Percentiles rank a stretch among this genome's conserved stretches.
Evolutionary conservation across 2,888 invertebrate genomes (phyloP).

Genomic region (Noctua pronuba): DNA sequence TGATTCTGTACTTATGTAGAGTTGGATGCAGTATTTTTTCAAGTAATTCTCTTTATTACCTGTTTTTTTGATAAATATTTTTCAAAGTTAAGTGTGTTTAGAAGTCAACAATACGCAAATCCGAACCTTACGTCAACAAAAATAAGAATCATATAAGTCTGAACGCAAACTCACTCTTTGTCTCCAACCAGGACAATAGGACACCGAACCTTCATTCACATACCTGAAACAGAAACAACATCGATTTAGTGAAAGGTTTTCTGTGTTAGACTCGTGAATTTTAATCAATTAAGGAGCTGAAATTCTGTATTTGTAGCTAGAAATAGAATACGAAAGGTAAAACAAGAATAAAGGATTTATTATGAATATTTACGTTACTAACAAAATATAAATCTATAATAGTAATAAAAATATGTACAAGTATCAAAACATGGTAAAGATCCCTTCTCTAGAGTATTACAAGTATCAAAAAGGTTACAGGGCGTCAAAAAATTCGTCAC

Average conservation of each 20-base stretch:
- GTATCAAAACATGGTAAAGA: too few species aligned
- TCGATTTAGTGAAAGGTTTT: conserved; percentile 44
- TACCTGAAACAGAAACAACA: conserved; percentile 60
- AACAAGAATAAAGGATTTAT: too few species aligned
- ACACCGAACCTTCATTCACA: conserved; percentile 19
- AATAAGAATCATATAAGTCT: conserved; percentile 12
- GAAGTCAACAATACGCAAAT: conserved; percentile 11
- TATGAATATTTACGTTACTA: too few species aligned
- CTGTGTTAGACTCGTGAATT: conserved; percentile 27
- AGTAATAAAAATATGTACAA: too few species aligned
- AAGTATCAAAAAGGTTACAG: too few species aligned
- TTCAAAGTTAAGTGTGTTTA: background rate
- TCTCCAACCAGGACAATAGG: conserved; percentile 26
- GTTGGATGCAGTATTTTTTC: background rate
- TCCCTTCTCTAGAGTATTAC: too few species aligned
- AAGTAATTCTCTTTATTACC: too few species aligned
- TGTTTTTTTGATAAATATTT: background rate
- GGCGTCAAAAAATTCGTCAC: too few species aligned
- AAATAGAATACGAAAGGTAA: conserved; percentile 4
- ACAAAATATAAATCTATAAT: too few species aligned
- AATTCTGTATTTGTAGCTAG: background rate
- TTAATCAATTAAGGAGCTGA: conserved; percentile 20
- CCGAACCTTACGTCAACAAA: background rate
- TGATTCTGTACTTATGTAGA: background rate
- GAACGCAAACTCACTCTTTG: conserved; percentile 34